These are phyloP conservation scores for Columba guinea DNA, from an alignment of 2,797 vertebrate species.

Conservation along the genomic window DNA sequence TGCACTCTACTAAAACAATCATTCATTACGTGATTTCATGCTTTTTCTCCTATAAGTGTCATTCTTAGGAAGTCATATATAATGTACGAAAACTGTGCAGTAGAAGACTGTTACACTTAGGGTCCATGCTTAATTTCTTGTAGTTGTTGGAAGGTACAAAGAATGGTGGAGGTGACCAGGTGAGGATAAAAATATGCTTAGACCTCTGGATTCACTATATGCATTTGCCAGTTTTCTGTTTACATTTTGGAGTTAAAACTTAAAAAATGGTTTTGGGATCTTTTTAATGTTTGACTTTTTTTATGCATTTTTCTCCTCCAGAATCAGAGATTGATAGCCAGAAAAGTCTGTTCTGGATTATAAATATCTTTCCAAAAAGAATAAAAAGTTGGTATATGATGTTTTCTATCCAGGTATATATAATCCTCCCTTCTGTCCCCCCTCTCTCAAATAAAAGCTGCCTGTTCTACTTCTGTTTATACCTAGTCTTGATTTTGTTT, in stretches of 20 bases:
- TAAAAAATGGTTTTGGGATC: neutral
- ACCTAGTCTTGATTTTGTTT: neutral
- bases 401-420: neutral
- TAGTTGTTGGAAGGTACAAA: neutral
- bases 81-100: neutral
- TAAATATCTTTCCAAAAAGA: neutral
- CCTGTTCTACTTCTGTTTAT: neutral
- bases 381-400: neutral
- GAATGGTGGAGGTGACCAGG: neutral
- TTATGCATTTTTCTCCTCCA: neutral
- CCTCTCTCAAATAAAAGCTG: neutral
- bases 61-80: neutral
- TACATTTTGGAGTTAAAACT: neutral
- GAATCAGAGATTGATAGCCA: neutral
- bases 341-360: neutral
- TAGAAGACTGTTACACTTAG: neutral
- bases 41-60: neutral
- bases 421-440: neutral
- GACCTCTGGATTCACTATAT: neutral
- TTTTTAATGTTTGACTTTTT: neutral
- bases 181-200: neutral
- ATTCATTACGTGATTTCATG: neutral
- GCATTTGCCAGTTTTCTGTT: neutral
- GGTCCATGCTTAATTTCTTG: neutral
- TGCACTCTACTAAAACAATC: neutral